Evolutionary conservation across 2,113 vertebrate species (phyloP).

Genomic region (Microcebus griseorufus): DNA sequence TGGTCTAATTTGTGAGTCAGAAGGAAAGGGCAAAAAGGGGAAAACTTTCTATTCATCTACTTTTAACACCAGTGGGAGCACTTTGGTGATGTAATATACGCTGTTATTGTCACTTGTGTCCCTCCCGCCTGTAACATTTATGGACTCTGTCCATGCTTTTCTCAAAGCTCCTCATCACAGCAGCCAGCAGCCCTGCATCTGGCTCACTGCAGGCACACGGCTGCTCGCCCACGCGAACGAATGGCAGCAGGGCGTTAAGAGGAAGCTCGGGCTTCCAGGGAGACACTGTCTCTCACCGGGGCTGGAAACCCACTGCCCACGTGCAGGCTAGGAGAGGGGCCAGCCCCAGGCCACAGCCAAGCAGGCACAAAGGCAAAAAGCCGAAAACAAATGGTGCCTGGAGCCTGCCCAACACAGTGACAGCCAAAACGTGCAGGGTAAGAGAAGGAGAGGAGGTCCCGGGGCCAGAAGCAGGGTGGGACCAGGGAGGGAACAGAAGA

Average conservation of each 20-base stretch:
- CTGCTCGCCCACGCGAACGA: not conserved
- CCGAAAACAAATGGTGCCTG: not conserved
- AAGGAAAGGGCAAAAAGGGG: not conserved
- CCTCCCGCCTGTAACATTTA: not conserved
- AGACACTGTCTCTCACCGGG: not conserved
- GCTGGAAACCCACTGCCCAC: not conserved
- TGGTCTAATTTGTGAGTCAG: not conserved
- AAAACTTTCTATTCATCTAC: conserved; percentile 23
- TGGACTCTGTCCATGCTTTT: not conserved
- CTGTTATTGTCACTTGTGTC: not conserved
- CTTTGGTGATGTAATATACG: not conserved
- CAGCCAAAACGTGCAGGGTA: not conserved
- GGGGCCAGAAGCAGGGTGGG: not conserved
- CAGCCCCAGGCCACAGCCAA: not conserved
- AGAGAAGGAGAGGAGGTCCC: not conserved
- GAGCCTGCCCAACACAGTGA: not conserved
- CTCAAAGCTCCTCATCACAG: conserved; percentile 6
- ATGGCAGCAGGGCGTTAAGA: not conserved
- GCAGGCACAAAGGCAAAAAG: not conserved
- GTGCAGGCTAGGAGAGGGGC: not conserved
- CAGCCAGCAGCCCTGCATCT: not conserved
- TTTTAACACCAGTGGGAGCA: not conserved
- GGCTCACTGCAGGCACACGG: not conserved
- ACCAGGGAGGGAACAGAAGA: not conserved
- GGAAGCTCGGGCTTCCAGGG: not conserved